Evolutionary conservation across 2,888 invertebrate genomes (phyloP).

Genomic region (Eupeodes latifasciatus): DNA sequence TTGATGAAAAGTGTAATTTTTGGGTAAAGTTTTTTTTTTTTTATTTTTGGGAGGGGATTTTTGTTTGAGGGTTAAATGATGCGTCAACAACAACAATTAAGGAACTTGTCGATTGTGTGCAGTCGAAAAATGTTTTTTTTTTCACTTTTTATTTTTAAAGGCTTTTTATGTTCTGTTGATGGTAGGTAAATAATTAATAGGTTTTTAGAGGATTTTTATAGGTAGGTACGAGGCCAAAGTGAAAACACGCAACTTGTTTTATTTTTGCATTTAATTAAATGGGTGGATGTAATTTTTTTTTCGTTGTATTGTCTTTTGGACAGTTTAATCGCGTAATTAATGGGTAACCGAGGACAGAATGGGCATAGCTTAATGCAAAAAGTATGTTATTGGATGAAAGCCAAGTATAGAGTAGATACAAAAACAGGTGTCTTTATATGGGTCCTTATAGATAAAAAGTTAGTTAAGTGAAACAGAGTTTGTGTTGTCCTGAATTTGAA

Average conservation of each 20-base stretch:
- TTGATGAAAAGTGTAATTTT: slow-evolving; percentile 35
- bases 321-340: neutral
- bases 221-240: neutral
- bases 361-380: no score
- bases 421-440: no score
- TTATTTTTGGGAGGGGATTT: slow-evolving; percentile 4
- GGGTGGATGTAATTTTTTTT: neutral
- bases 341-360: no score
- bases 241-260: slow-evolving; percentile 23
- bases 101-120: slow-evolving; percentile 29
- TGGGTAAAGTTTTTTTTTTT: slow-evolving; percentile 5
- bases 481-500: no score
- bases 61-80: slow-evolving; percentile 52
- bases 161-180: neutral
- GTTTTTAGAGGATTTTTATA: neutral
- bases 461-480: no score
- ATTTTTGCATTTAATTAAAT: slow-evolving; percentile 12
- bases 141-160: neutral
- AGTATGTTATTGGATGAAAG: no score
- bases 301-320: neutral
- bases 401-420: no score
- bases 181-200: slow-evolving; percentile 5
- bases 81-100: slow-evolving; percentile 60
- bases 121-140: slow-evolving; percentile 39
- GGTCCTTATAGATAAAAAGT: no score